These are phyloP conservation scores for Lycophotia porphyrea DNA, from an alignment of 2,888 invertebrate species.

Conservation along the genomic window DNA sequence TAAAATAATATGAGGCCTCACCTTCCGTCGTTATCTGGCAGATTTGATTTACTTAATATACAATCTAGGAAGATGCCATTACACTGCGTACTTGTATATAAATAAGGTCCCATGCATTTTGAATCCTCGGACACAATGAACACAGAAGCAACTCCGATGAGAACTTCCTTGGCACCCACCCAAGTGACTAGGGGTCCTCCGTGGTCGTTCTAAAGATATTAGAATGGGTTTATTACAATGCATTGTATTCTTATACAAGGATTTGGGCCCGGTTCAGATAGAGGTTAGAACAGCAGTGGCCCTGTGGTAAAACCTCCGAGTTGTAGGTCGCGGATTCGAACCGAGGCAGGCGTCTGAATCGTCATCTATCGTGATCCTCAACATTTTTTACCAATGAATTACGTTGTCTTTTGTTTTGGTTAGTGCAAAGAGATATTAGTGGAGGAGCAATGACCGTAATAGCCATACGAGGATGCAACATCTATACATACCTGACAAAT, in stretches of 20 bases:
- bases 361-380: background rate
- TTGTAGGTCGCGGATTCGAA: too few relatives aligned
- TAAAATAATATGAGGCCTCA: constrained; percentile 15
- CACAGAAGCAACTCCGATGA: constrained; percentile 79
- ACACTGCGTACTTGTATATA: constrained; percentile 78
- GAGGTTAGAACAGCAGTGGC: background rate
- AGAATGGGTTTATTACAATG: constrained; percentile 7
- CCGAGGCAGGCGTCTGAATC: background rate
- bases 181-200: constrained; percentile 79
- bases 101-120: constrained; percentile 75
- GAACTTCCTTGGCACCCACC: constrained; percentile 68
- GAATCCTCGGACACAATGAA: constrained; percentile 67
- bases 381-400: background rate
- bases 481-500: constrained; percentile 42
- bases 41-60: constrained; percentile 54
- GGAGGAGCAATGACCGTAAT: background rate
- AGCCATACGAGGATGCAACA: background rate
- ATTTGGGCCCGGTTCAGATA: background rate
- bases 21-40: background rate
- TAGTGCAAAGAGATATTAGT: background rate
- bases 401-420: background rate
- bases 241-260: background rate
- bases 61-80: constrained; percentile 76
- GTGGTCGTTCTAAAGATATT: constrained; percentile 76
- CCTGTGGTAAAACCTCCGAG: background rate